These are phyloP conservation scores for Oceanodroma leucorhoa DNA, from an alignment of 2,797 vertebrate species.

Conservation along the genomic window DNA sequence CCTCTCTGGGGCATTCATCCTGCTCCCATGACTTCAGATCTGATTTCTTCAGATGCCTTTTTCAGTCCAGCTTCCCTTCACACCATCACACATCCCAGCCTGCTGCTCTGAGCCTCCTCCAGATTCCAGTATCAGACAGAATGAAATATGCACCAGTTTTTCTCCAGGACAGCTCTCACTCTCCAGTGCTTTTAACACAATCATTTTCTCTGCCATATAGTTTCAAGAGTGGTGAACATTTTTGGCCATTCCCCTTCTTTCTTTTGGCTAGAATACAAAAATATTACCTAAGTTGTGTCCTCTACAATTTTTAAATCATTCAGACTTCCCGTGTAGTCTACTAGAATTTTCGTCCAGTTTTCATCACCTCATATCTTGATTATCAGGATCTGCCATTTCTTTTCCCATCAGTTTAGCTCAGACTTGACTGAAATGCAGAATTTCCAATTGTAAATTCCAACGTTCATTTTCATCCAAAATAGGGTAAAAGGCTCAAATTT, in stretches of 20 bases:
- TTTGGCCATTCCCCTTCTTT: not conserved
- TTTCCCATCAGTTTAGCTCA: not conserved
- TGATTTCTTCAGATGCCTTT: constrained; percentile 51
- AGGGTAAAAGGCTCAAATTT: not conserved
- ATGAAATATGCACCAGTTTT: not conserved
- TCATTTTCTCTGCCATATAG: not conserved
- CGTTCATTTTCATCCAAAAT: not conserved
- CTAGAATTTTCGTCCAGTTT: constrained; percentile 12
- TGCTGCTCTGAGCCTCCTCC: not conserved
- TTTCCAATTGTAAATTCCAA: not conserved
- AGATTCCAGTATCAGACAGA: not conserved
- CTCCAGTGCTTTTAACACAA: not conserved
- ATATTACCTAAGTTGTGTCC: constrained; percentile 3
- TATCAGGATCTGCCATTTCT: not conserved
- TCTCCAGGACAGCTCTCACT: not conserved
- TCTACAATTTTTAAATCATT: constrained; percentile 7
- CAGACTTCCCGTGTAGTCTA: not conserved
- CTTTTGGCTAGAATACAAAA: constrained; percentile 11
- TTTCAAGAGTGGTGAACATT: not conserved
- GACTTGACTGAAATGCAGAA: not conserved
- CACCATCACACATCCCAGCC: not conserved
- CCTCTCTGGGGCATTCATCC: constrained; percentile 41
- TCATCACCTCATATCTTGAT: not conserved
- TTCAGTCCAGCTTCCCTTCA: constrained; percentile 38
- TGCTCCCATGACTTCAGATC: constrained; percentile 57